These are phyloP conservation scores for Latrodectus hesperus DNA, from an alignment of 2,888 invertebrate species.

Conservation along the genomic window DNA sequence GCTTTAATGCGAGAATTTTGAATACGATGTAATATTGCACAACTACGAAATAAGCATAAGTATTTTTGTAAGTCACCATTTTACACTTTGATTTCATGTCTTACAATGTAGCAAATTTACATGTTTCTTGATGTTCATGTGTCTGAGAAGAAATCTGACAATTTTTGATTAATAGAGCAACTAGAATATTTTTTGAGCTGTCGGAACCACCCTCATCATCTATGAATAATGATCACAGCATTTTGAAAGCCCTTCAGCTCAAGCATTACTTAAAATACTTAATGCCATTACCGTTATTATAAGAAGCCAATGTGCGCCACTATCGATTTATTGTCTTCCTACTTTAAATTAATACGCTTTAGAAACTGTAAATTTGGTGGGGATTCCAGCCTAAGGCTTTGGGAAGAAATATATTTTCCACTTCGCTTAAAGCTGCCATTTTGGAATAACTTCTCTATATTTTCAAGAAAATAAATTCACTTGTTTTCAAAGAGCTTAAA, in stretches of 20 bases:
- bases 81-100: no score
- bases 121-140: background rate
- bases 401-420: no score
- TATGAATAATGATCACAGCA: background rate
- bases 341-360: background rate
- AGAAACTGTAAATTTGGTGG: background rate
- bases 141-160: background rate
- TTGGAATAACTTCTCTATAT: no score
- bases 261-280: constrained; percentile 5
- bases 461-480: no score
- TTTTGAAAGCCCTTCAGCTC: background rate
- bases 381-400: no score
- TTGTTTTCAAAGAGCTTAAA: no score
- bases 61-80: no score
- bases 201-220: constrained; percentile 5
- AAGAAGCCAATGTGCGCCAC: background rate
- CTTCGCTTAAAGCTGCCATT: no score
- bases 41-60: no score
- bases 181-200: background rate
- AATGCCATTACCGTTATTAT: constrained; percentile 1
- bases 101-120: background rate
- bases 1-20: no score
- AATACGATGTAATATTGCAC: no score
- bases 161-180: background rate
- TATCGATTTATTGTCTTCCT: background rate